A percentile compares a stretch with the other conserved stretches of the same genome.
phyloP scores from a whole-genome alignment of 2,888 invertebrate genomes.

The Lamproptera curius region DNA sequence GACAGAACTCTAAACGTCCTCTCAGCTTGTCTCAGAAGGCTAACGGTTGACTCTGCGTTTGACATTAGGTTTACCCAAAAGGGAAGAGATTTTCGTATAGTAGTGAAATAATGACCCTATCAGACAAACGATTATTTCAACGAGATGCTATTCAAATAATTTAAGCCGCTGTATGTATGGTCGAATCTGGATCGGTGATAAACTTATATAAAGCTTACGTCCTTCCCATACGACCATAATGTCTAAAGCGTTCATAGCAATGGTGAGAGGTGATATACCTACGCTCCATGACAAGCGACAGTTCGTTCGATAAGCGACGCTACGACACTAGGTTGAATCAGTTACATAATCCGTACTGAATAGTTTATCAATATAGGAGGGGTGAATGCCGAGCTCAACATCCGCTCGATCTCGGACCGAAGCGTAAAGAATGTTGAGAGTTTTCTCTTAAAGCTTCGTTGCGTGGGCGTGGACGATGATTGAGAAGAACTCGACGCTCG shows the following conservation, averaged over 20 bases:
- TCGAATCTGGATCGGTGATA: too few species aligned
- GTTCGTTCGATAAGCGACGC: constrained; percentile 60
- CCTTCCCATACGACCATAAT: constrained; percentile 24
- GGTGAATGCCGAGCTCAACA: constrained; percentile 66
- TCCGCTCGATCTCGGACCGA: constrained; percentile 81
- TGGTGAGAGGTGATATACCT: constrained; percentile 67
- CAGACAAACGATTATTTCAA: too few species aligned
- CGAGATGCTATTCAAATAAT: too few species aligned
- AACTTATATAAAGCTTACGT: too few species aligned
- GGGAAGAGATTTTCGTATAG: too few species aligned
- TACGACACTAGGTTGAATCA: constrained; percentile 52
- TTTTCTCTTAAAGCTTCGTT: constrained; percentile 88
- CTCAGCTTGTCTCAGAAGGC: too few species aligned
- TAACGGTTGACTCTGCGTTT: too few species aligned
- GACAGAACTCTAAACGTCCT: too few species aligned
- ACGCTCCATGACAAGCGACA: constrained; percentile 65
- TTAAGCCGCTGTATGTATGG: too few species aligned
- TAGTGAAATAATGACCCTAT: too few species aligned
- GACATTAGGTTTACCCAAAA: too few species aligned
- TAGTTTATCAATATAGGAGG: constrained; percentile 46
- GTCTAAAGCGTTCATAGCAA: constrained; percentile 42
- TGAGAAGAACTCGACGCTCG: constrained; percentile 70
- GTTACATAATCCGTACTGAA: constrained; percentile 66
- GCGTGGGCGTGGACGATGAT: constrained; percentile 80
- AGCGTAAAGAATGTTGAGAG: constrained; percentile 84